Conservation (phyloP, 2,888 invertebrate species). For the Idaea straminata region DNA sequence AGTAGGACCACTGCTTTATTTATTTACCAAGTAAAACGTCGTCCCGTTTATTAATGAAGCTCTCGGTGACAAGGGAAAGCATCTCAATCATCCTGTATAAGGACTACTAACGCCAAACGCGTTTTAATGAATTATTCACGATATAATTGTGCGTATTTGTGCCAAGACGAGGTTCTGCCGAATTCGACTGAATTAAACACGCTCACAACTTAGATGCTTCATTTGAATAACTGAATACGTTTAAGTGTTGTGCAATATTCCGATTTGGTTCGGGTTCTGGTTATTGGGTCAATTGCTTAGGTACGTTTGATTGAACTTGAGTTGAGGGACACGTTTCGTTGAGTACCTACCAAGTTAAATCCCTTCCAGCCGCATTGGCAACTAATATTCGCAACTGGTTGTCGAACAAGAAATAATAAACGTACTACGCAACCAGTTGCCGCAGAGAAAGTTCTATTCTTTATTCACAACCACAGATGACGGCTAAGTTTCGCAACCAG, state of each 20-base stretch:
- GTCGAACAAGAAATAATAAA: too few relatives aligned
- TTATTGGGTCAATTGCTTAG: background rate
- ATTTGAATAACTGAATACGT: conserved; percentile 3
- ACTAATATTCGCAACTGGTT: too few relatives aligned
- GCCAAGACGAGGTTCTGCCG: conserved; percentile 11
- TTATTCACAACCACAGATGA: too few relatives aligned
- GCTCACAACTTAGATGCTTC: conserved; percentile 1
- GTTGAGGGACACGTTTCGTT: too few relatives aligned
- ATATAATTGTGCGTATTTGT: conserved; percentile 40
- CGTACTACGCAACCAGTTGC: too few relatives aligned
- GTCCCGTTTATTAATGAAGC: background rate
- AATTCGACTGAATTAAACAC: conserved; percentile 2
- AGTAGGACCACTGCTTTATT: background rate
- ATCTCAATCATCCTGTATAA: background rate
- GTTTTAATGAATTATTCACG: conserved; percentile 43
- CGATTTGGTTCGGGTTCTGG: background rate
- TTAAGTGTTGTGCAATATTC: background rate
- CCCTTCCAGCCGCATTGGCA: too few relatives aligned
- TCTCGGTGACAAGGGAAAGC: conserved; percentile 1
- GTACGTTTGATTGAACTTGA: too few relatives aligned
- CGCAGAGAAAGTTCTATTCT: too few relatives aligned
- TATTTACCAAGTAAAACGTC: background rate
- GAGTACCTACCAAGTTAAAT: too few relatives aligned
- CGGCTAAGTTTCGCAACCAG: too few relatives aligned
- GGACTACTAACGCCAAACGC: conserved; percentile 13